Conservation (phyloP, 2,888 invertebrate species). For the Octodonta nipae region DNA sequence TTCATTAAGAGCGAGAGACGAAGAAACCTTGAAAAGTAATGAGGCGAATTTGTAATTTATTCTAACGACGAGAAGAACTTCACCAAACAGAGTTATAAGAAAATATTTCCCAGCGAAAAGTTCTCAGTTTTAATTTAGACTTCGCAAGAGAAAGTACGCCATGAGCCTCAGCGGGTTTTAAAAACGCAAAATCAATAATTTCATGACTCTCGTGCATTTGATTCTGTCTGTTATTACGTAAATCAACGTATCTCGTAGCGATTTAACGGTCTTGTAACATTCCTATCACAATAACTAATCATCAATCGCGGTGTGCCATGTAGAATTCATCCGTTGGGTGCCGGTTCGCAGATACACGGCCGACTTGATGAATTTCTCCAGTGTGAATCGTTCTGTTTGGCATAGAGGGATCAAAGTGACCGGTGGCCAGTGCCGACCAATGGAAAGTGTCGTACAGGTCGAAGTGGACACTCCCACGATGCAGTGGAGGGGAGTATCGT, state of each 20-base stretch:
- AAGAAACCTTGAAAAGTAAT: slow-evolving; percentile 1
- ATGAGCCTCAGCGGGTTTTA: slow-evolving; percentile 1
- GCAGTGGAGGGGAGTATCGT: background rate
- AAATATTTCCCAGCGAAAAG: slow-evolving; percentile 2
- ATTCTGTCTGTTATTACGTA: no score
- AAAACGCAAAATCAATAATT: slow-evolving; percentile 1
- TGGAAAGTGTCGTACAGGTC: background rate
- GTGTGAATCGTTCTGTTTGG: no score
- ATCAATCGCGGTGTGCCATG: no score
- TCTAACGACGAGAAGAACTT: slow-evolving; percentile 2
- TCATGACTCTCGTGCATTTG: no score
- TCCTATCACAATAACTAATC: no score
- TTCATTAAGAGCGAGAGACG: no score
- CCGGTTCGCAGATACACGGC: no score
- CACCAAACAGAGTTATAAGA: slow-evolving; percentile 2
- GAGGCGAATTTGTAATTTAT: background rate
- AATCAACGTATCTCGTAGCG: no score
- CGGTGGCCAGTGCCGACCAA: slow-evolving; percentile 2
- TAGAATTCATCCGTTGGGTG: no score
- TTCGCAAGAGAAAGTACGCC: background rate
- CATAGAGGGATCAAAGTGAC: no score
- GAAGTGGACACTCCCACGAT: slow-evolving; percentile 2
- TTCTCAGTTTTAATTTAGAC: slow-evolving; percentile 2
- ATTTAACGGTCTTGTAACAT: no score
- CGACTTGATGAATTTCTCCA: no score